These are phyloP conservation scores for Harlomillsia oculata DNA, from an alignment of 1,140 invertebrate species.

Conservation along the genomic window DNA sequence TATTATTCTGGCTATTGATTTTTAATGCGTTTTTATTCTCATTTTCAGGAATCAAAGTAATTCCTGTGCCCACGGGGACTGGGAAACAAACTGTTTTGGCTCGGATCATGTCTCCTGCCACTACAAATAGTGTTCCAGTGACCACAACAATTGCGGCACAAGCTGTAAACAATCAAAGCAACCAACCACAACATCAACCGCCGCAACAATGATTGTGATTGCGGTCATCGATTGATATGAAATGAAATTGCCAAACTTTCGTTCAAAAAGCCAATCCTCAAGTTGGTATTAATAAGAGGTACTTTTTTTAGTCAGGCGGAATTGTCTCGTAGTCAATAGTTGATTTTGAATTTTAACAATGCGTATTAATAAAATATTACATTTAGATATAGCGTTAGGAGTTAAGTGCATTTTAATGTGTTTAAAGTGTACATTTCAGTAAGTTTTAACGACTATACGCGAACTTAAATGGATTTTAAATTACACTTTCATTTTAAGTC, in stretches of 20 bases:
- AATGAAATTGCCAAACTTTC: neutral
- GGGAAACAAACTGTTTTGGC: constrained; percentile 27
- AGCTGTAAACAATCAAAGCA: neutral
- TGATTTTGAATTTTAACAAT: too few relatives aligned
- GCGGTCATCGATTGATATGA: neutral
- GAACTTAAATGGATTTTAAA: too few relatives aligned
- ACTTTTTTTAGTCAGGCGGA: neutral
- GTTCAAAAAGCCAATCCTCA: neutral
- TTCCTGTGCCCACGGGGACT: constrained; percentile 17
- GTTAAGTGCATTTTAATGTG: too few relatives aligned
- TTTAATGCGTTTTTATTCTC: neutral
- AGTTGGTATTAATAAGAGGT: neutral
- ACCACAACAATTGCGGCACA: neutral
- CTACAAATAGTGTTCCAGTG: neutral
- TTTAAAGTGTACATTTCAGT: too few relatives aligned
- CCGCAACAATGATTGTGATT: constrained; percentile 5
- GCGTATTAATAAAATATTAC: too few relatives aligned
- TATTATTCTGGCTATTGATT: neutral
- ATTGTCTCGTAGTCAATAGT: neutral
- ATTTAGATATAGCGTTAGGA: too few relatives aligned
- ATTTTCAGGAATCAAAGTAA: constrained; percentile 28
- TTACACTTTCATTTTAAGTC: too few relatives aligned
- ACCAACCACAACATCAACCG: neutral
- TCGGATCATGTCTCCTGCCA: constrained; percentile 20
- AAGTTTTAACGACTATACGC: too few relatives aligned